A percentile compares a stretch with the other conserved stretches of the same genome.
These are phyloP conservation scores for Motacilla alba DNA, from an alignment of 2,113 vertebrate species.

Conservation along the genomic window DNA sequence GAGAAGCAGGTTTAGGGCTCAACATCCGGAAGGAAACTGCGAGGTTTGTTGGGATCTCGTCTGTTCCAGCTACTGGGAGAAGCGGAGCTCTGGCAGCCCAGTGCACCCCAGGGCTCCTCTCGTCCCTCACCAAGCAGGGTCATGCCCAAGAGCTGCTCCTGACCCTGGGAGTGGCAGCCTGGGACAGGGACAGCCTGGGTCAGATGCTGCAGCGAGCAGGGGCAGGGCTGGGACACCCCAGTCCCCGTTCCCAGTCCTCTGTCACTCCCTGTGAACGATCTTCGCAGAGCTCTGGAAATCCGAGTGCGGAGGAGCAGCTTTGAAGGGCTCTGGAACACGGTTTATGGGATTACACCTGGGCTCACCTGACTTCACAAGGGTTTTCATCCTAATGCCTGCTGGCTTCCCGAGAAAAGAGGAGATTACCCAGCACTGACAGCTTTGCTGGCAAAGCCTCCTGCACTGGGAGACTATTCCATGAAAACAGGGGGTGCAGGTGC, in stretches of 20 bases:
- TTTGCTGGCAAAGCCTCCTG: not conserved
- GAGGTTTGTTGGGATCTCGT: not conserved
- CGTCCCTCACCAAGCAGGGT: fast-evolving
- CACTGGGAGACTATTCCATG: not conserved
- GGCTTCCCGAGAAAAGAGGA: not conserved
- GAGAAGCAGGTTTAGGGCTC: not conserved
- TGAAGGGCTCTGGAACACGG: not conserved
- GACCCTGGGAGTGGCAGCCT: not conserved
- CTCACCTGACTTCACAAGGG: not conserved
- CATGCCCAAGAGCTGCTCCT: not conserved
- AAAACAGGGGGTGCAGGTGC: not conserved
- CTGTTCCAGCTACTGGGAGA: fast-evolving
- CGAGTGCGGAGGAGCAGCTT: fast-evolving
- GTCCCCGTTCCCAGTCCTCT: not conserved
- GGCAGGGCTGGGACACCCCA: fast-evolving
- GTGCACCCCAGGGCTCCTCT: not conserved
- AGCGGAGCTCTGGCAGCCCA: fast-evolving
- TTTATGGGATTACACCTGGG: not conserved
- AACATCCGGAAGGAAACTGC: not conserved
- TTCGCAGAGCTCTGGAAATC: not conserved
- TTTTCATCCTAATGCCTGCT: not conserved
- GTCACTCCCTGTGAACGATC: fast-evolving
- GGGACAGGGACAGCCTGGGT: not conserved
- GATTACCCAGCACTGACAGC: not conserved
- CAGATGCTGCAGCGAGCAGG: fast-evolving